Base-by-base conservation (phyloP, 2,797 vertebrate species). In the Bovichtus diacanthus region DNA sequence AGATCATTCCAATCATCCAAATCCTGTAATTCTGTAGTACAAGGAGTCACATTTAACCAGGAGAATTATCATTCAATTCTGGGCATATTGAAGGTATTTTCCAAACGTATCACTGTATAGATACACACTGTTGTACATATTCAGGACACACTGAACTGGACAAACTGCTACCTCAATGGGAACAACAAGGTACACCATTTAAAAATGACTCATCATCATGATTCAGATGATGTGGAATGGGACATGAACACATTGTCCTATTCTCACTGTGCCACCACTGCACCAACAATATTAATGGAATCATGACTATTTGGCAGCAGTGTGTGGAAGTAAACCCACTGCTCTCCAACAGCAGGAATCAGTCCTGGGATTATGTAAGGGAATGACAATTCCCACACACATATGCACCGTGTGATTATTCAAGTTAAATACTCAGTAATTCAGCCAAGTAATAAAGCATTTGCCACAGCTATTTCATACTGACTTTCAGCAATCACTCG, bases 211-310 rank as follows among this genome's bases (percentile, higher is more conserved):
- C 38, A 27, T 19, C 10, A 27, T 34, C 7, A 38, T 51, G 19
- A 60, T 63, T 66, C 27, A 63, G 36, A 25, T 27, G 16, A 16
- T 63, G 51, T 56, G 70, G 53, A 81, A 78, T 82, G 60, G 71
- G 49, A 63, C 61, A 73, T 16, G 21, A 67, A 21, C 44, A 47
- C 9, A 60, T 23, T 25, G 25, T 29, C 10, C 8, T 23, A 9
- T 25, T 49, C 36, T 78, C 39, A 9, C 36, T 19, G 21, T 36
- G 38, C 19, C 41, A 43, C 19, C 3, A 2, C n/a, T 39, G 25
- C 36, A 47, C 2, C 54, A 62, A 27, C 29, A 53, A 60, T 2
- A 54, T 50, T 12, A 46, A 13, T 7, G 29, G 16, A 43, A 27
- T 53, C 46, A 13, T 53, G 18, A 18, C 10, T 18, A 47, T 71